These are phyloP conservation scores for Acropora tenuis DNA, from an alignment of 64 coral and sea anemone species.

Conservation along the genomic window DNA sequence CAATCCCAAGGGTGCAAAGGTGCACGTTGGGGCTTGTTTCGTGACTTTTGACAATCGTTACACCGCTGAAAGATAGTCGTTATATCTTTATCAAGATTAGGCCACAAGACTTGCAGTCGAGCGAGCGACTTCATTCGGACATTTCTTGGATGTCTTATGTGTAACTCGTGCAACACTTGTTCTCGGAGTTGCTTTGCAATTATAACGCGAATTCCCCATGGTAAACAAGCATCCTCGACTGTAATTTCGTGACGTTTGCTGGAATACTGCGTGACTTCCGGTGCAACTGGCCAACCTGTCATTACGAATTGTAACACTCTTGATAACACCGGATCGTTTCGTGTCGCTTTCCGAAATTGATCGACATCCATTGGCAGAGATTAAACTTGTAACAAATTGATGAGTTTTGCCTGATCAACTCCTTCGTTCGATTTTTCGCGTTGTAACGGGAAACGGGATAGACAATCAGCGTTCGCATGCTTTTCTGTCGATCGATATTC, in stretches of 20 bases:
- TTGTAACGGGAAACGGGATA: conserved; percentile 11
- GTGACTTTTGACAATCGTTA: no score
- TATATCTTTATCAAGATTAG: conserved; percentile 14
- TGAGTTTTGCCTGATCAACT: conserved; percentile 22
- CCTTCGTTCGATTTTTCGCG: neutral
- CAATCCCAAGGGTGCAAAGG: neutral
- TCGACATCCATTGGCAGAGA: conserved; percentile 29
- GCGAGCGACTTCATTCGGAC: no score
- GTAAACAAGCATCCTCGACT: no score
- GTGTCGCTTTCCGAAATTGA: conserved; percentile 15
- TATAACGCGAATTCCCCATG: no score
- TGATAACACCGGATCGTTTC: neutral
- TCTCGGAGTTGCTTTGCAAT: no score
- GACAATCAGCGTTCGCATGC: no score
- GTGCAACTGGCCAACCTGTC: conserved; percentile 11
- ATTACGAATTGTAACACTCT: conserved; percentile 12
- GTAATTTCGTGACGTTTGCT: no score
- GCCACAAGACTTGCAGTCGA: no score
- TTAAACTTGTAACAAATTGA: conserved; percentile 1
- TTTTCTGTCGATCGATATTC: no score
- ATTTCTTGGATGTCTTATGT: no score
- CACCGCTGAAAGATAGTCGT: neutral
- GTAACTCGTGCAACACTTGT: no score
- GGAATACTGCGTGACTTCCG: no score
- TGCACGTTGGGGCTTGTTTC: conserved; percentile 2